phyloP scores from a whole-genome alignment of 2,113 vertebrate genomes.

The Haliaeetus leucogaster region DNA sequence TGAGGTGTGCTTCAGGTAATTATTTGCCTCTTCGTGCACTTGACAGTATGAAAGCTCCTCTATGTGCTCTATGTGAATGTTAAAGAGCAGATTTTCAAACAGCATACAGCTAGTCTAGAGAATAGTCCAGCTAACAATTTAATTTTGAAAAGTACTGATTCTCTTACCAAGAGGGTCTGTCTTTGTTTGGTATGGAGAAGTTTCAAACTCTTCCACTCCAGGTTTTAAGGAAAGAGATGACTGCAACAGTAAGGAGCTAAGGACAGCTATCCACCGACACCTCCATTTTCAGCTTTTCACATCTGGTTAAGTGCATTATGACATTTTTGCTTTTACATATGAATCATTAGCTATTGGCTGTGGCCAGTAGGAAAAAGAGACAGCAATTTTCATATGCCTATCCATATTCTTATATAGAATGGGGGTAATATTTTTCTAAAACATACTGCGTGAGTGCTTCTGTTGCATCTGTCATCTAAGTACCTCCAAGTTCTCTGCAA shows the following conservation, averaged over 20 bases:
- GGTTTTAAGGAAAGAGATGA: background rate
- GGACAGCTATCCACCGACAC: background rate
- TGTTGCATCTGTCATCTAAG: background rate
- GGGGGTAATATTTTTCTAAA: background rate
- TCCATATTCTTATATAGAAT: background rate
- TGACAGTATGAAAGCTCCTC: background rate
- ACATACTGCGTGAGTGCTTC: background rate
- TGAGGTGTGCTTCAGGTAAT: background rate
- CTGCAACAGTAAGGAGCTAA: background rate
- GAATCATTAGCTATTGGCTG: slow-evolving; percentile 5
- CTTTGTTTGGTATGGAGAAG: background rate
- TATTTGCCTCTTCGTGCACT: background rate
- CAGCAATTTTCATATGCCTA: background rate
- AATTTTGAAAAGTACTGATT: background rate
- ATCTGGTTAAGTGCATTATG: slow-evolving; percentile 27
- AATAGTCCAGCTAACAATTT: background rate
- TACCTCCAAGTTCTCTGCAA: background rate
- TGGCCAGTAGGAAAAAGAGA: slow-evolving; percentile 1
- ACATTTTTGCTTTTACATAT: background rate
- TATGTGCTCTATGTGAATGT: background rate
- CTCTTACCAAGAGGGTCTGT: background rate
- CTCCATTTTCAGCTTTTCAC: slow-evolving; percentile 15
- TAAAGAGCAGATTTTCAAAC: background rate
- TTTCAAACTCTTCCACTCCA: background rate
- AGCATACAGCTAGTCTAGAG: background rate